Percentiles rank a stretch among this genome's conserved stretches.
Conservation (phyloP, 2,113 vertebrate species). For the Alligator sinensis region DNA sequence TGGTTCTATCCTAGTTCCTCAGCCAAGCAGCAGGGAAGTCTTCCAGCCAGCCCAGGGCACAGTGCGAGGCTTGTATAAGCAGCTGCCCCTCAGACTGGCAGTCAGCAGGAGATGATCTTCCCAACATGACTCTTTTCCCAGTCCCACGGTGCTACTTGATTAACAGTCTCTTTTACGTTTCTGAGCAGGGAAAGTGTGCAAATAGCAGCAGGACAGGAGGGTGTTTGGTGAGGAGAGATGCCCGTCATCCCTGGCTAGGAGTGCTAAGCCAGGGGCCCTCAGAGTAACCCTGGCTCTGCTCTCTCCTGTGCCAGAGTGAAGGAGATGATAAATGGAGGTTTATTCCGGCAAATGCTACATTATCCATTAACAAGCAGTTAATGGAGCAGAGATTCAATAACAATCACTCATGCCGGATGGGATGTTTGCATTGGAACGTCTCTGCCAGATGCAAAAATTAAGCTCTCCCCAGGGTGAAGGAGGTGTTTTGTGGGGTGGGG, state of each 20-base stretch:
- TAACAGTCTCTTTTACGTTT: background rate
- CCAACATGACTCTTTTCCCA: background rate
- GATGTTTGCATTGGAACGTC: background rate
- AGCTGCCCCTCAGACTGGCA: background rate
- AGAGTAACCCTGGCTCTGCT: constrained; percentile 1
- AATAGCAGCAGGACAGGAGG: background rate
- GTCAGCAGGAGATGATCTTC: background rate
- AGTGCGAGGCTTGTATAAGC: background rate
- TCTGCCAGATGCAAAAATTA: constrained; percentile 6
- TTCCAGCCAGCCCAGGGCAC: background rate
- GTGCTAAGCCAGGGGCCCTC: background rate
- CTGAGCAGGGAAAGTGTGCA: background rate
- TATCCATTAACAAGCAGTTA: constrained; percentile 43
- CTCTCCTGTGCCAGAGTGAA: background rate
- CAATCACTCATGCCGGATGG: background rate
- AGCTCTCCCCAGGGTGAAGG: background rate
- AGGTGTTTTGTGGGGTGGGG: background rate
- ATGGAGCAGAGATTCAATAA: constrained; percentile 24
- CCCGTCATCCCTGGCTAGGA: background rate
- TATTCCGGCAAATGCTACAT: constrained; percentile 39
- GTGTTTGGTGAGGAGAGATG: background rate
- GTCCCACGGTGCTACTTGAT: background rate
- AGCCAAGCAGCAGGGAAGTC: background rate
- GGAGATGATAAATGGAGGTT: constrained; percentile 18
- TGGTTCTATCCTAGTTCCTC: background rate